Conservation (phyloP, 92 coral and sea anemone genomes). For the Porites evermanni region DNA sequence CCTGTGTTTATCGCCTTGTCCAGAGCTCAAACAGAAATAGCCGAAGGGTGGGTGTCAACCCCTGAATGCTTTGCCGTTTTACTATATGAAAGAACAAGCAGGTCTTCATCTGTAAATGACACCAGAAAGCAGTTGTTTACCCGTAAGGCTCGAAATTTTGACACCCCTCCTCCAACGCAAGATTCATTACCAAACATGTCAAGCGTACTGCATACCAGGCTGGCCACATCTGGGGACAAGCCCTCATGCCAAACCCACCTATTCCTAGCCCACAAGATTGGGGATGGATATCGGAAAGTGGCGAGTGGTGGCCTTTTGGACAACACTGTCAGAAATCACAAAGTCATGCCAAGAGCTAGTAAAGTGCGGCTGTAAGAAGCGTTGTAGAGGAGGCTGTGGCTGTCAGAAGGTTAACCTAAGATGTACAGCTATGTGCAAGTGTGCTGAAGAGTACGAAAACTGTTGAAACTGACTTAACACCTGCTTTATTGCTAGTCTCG, state of each 20-base stretch:
- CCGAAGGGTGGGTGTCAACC: slow-evolving; percentile 15
- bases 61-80: slow-evolving; percentile 37
- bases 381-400: slow-evolving; percentile 19
- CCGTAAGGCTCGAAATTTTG: slow-evolving; percentile 46
- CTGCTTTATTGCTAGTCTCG: too few relatives aligned
- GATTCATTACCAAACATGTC: slow-evolving; percentile 57
- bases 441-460: slow-evolving; percentile 19
- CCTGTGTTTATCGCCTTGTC: slow-evolving; percentile 24
- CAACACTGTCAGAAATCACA: slow-evolving; percentile 11
- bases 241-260: slow-evolving; percentile 37
- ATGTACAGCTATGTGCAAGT: slow-evolving; percentile 26
- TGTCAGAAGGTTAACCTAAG: not conserved
- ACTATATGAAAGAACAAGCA: slow-evolving; percentile 58
- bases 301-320: slow-evolving; percentile 16
- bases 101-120: slow-evolving; percentile 44
- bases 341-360: not conserved
- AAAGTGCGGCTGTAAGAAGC: slow-evolving; percentile 29
- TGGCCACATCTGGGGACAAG: slow-evolving; percentile 63
- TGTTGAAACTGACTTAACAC: too few relatives aligned
- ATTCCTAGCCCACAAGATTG: slow-evolving; percentile 68
- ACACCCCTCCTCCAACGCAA: slow-evolving; percentile 63
- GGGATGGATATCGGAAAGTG: slow-evolving; percentile 32
- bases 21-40: not conserved
- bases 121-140: slow-evolving; percentile 67
- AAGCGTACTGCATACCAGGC: slow-evolving; percentile 59